Evolutionary conservation across 2,888 invertebrate genomes (phyloP).

Genomic region (Julus scanicus): DNA sequence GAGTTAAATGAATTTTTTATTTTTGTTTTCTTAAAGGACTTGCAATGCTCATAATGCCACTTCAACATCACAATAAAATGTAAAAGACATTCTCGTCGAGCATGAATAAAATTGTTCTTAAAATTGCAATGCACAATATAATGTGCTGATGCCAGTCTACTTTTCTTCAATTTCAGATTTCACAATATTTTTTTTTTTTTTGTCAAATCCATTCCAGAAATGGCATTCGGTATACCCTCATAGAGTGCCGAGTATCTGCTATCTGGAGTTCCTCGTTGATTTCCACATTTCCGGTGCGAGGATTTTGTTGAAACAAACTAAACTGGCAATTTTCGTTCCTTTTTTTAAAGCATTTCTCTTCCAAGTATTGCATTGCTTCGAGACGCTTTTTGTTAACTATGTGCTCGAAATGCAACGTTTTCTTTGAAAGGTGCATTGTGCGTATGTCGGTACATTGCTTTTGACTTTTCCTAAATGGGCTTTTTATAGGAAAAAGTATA

Average conservation of each 20-base stretch:
- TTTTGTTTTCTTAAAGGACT: constrained; percentile 14
- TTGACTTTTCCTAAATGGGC: constrained; percentile 47
- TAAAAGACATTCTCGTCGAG: background rate
- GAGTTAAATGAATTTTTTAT: background rate
- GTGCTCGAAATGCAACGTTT: constrained; percentile 38
- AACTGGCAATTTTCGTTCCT: constrained; percentile 12
- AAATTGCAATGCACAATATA: background rate
- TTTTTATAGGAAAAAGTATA: constrained; percentile 47
- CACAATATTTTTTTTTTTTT: background rate
- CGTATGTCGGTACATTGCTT: constrained; percentile 29
- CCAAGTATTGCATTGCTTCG: constrained; percentile 20
- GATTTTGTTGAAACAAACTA: constrained; percentile 47
- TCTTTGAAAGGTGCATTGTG: constrained; percentile 45
- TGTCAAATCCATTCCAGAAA: background rate
- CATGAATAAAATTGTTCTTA: background rate
- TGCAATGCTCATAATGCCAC: background rate
- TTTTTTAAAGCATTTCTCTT: background rate
- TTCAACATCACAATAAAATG: background rate
- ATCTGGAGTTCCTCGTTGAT: constrained; percentile 31
- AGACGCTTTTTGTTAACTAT: constrained; percentile 47
- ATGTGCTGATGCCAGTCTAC: background rate
- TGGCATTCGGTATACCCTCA: background rate
- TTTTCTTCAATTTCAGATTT: constrained; percentile 5
- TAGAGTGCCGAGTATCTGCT: background rate
- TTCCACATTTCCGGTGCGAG: constrained; percentile 39